A percentile compares a stretch with the other conserved stretches of the same genome.
Conservation (phyloP, 2,797 vertebrate genomes). For the Sebastes iracundus region DNA sequence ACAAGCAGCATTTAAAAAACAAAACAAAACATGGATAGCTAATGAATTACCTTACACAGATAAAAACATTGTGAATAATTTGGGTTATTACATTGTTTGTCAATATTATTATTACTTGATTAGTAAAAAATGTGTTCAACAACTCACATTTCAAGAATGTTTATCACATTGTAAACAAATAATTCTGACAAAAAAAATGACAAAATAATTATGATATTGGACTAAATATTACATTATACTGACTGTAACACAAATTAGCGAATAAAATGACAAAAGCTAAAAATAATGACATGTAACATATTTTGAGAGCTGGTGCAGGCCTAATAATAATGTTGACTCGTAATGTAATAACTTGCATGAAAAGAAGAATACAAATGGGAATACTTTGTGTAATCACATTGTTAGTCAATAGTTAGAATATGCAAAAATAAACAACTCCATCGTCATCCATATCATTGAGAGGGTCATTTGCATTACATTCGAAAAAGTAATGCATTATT, state of each 20-base stretch:
- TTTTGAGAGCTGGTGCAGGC: too few relatives aligned
- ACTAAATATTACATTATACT: too few relatives aligned
- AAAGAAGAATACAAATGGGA: background rate
- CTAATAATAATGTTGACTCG: background rate
- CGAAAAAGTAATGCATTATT: background rate
- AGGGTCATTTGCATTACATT: background rate
- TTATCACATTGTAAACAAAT: background rate
- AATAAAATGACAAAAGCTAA: background rate
- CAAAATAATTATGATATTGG: background rate
- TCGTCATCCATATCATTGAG: background rate
- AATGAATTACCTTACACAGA: background rate
- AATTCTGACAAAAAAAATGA: too few relatives aligned
- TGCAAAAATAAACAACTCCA: background rate
- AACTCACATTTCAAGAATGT: background rate
- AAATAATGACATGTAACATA: background rate
- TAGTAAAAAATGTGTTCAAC: background rate
- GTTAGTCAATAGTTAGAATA: background rate
- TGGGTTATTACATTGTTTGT: background rate
- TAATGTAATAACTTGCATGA: background rate
- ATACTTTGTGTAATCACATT: background rate
- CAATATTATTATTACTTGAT: background rate
- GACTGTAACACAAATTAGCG: background rate
- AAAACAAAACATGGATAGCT: background rate
- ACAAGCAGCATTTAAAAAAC: background rate
- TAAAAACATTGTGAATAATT: background rate